Evolutionary conservation across 2,888 invertebrate species (phyloP), one percentile per base, ranked within the genome.

Genomic region (Synanthedon myopaeformis): DNA sequence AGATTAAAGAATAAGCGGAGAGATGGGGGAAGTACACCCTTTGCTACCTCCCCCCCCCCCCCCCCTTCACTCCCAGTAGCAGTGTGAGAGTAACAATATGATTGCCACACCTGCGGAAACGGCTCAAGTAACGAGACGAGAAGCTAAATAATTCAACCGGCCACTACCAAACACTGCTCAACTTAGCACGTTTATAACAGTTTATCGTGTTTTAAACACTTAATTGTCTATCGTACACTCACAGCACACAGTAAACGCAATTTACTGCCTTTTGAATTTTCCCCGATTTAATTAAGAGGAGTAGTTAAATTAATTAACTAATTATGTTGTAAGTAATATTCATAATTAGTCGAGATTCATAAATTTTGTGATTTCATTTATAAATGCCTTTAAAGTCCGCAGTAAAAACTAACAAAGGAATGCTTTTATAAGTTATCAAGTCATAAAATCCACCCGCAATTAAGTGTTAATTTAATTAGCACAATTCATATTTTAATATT

Each of bases 51-150:
- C 56, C 54, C 56, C 45, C 52, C 54, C 56, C 45, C 52, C 51
- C 49, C 52, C 51, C 54, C 0, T 35, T 35, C 35, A 35, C 35
- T 54, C 52, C 62, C 60, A 17, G 23, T 35, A 13, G 55, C 58
- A 64, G 67, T 67, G 75, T 70, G 75, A 67, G 74, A 70, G 79
- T 76, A 75, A 85, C 85, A 85, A 85, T 84, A 84, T 83, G 83
- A 84, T 85, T 79, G 83, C 84, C 81, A 83, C 87, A 87, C 86
- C 87, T 87, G 87, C 84, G 84, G 83, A 85, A 83, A 82, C 82
- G 74, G 61, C 69, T 76, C 77, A 80, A 84, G 82, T 84, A 85
- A 85, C 82, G 84, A 85, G 84, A 80, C 82, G 79, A 77, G 78
- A 72, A 73, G 76, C 80, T 83, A 81, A 85, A 84, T 82, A 82